These are phyloP conservation scores for Morus bassanus DNA, from an alignment of 2,797 vertebrate species.

Conservation along the genomic window DNA sequence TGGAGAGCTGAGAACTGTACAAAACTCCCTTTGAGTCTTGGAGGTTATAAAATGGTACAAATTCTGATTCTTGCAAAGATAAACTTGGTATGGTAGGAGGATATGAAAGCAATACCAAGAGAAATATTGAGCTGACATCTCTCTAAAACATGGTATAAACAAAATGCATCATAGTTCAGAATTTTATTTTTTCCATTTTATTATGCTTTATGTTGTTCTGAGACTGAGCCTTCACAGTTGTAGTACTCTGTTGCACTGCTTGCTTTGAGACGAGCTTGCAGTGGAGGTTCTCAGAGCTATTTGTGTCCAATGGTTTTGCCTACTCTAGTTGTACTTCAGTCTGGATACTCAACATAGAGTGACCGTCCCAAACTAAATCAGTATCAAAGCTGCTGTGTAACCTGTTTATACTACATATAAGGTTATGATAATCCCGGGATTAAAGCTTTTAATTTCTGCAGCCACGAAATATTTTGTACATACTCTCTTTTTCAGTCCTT, in stretches of 20 bases:
- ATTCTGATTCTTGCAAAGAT: not conserved
- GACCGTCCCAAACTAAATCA: not conserved
- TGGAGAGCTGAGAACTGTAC: not conserved
- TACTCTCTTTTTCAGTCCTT: not conserved
- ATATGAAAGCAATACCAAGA: not conserved
- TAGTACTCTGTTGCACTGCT: not conserved
- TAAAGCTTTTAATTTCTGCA: constrained; percentile 1
- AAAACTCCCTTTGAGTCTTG: not conserved
- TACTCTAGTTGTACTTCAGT: not conserved
- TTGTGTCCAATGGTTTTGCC: not conserved
- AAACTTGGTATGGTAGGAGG: not conserved
- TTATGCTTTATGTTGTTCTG: not conserved
- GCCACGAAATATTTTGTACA: not conserved
- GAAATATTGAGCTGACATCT: not conserved
- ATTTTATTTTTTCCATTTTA: not conserved
- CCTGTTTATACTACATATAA: not conserved
- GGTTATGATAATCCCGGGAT: not conserved
- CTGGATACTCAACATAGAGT: not conserved
- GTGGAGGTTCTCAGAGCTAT: not conserved
- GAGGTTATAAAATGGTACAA: not conserved
- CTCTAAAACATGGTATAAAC: not conserved
- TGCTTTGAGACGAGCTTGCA: not conserved
- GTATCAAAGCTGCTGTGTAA: not conserved
- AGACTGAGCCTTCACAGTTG: not conserved
- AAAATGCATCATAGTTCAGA: not conserved